Evolutionary conservation across 2,797 vertebrate genomes (phyloP), one percentile per base, ranked within the genome.

Genomic region (Alca torda): DNA sequence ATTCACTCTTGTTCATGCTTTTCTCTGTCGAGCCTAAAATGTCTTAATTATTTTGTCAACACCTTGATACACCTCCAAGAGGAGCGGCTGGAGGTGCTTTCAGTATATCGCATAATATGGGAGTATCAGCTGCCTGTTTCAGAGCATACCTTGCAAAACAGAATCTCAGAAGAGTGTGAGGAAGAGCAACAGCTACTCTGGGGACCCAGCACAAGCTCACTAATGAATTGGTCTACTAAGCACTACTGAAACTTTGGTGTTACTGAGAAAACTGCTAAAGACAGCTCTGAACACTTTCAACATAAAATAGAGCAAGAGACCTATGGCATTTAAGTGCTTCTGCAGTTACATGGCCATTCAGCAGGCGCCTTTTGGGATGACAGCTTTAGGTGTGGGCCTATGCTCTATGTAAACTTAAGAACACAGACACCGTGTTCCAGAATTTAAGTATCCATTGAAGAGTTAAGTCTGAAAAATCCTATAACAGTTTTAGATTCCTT

Each of bases 51-150:
- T 81, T 92, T 90, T 92, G 25, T 68, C 6, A 13, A 13, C 11
- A 59, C 9, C 24, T 11, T 53, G 76, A 30, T 61, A n/a, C 8
- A 61, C 2, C 8, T 69, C 35, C 46, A 65, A 46, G n/a, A 79
- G 18, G 24, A 73, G 20, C 9, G 7, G 4, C 9, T 79, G 54
- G 30, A 53, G 14, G 37, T 28, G 3, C 13, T 84, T 54, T 83
- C 41, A 17, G 15, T 72, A 7, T 33, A 37, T 72, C 0, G 0
- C 10, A n/a, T 31, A 17, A 21, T 53, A 11, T 39, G 5, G 33
- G 2, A 39, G 8, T 35, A 43, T 41, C 21, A 60, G 23, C 10
- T 83, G 11, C 33, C 16, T 14, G 8, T 78, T 94, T 75, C 39
- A 91, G 61, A 82, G 8, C 11, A 68, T n/a, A 20, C 12, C 11